Evolutionary conservation across 2,113 vertebrate species (phyloP).

Genomic region (Pangasianodon hypophthalmus): DNA sequence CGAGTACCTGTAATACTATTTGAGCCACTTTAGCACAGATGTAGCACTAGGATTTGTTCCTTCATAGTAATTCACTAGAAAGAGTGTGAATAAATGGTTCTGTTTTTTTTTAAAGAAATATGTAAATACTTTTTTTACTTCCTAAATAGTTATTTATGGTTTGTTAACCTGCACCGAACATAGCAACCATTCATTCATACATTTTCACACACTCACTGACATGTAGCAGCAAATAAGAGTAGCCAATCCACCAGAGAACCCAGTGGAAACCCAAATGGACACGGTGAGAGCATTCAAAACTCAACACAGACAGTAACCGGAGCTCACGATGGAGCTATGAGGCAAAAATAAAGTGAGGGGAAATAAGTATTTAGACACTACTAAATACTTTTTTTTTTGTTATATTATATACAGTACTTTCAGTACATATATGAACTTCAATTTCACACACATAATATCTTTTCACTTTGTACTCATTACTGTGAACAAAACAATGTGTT

Average conservation of each 20-base stretch:
- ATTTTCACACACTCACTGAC: neutral
- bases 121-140: neutral
- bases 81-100: neutral
- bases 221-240: neutral
- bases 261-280: neutral
- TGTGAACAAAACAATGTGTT: neutral
- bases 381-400: neutral
- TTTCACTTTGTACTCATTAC: neutral
- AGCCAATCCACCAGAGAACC: neutral
- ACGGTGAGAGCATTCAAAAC: neutral
- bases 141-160: neutral
- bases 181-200: neutral
- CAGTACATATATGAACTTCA: neutral
- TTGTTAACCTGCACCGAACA: neutral
- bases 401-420: neutral
- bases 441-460: neutral
- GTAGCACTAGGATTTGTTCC: conserved; percentile 41
- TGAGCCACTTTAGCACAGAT: conserved; percentile 48
- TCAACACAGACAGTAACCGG: neutral
- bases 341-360: neutral
- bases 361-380: neutral
- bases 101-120: neutral
- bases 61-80: conserved; percentile 32
- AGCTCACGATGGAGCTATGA: neutral
- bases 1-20: conserved; percentile 63